phyloP scores from a whole-genome alignment of 1,140 invertebrate species.

The Apocrypta bakeri region DNA sequence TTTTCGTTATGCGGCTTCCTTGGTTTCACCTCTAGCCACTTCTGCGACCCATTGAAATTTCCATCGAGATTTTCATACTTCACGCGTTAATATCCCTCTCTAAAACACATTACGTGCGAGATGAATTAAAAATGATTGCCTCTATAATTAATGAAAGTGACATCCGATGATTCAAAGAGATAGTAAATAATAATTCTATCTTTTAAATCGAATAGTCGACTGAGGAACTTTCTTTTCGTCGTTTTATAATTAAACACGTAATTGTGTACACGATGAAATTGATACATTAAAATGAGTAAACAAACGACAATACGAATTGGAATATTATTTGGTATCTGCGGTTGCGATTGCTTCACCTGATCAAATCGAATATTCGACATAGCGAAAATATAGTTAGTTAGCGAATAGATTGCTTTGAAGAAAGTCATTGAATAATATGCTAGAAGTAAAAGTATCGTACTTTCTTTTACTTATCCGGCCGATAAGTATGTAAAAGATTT shows the following conservation, averaged over 20 bases:
- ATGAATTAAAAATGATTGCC: background rate
- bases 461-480: background rate
- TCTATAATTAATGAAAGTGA: background rate
- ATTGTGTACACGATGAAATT: no score
- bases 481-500: background rate
- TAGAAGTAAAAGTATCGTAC: background rate
- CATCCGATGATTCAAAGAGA: no score
- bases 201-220: no score
- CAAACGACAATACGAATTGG: no score
- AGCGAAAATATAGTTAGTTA: background rate
- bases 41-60: background rate
- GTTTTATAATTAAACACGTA: no score
- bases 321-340: no score
- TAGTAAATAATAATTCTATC: no score
- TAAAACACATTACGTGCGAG: background rate
- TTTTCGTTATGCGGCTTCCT: background rate
- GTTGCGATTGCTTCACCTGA: no score
- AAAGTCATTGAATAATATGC: background rate
- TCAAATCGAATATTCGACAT: background rate
- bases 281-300: no score
- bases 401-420: background rate
- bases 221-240: no score
- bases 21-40: constrained; percentile 3
- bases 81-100: background rate
- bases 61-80: constrained; percentile 11